Base-by-base conservation (phyloP, 2,797 vertebrate species). In the Melanotaenia boesemani region DNA sequence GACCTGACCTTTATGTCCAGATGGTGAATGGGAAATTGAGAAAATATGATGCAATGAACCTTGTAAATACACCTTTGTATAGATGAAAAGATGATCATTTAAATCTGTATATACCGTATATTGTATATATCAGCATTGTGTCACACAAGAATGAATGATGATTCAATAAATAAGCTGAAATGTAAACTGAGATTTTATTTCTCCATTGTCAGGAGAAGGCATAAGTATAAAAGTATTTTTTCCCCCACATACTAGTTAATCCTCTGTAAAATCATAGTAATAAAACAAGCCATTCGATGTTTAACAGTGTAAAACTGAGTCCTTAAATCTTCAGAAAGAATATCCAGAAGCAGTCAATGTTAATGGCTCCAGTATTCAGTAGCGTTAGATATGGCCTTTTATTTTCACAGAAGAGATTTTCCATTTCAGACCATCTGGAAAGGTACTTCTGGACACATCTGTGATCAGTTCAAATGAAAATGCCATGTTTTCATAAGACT, bases 171-270 rank as follows among this genome's bases (percentile, higher is more conserved):
- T 55, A 48, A 60, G 24, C 11, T 70, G 26, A 60, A 52, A 64
- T 72, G 70, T 69, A 66, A 81, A 79, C 34, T 48, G 30, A 65
- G 67, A 62, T 72, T 93, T 93, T 91, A 90, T 90, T 93, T 87
- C 81, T 74, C 83, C 76, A 36, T 18, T 59, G 18, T 79, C 59
- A 62, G 74, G 75, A 88, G 82, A 85, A 72, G 20, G 13, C 34
- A 61, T 65, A 39, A 64, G 76, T 88, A 90, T 67, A 91, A 91
- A 91, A 85, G 59, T 69, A 37, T 37, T 67, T 62, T 6, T 62
- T 50, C 44, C 13, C 55, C 26, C 3, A 44, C 63, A 55, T 32
- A 52, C 66, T 56, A 71, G 16, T 73, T 70, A 58, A 59, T 76
- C 46, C 57, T 63, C 13, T 70, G 46, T 72, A 74, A 82, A 79